These are phyloP conservation scores for Pseudopodoces humilis DNA, from an alignment of 2,113 vertebrate species.

Conservation along the genomic window DNA sequence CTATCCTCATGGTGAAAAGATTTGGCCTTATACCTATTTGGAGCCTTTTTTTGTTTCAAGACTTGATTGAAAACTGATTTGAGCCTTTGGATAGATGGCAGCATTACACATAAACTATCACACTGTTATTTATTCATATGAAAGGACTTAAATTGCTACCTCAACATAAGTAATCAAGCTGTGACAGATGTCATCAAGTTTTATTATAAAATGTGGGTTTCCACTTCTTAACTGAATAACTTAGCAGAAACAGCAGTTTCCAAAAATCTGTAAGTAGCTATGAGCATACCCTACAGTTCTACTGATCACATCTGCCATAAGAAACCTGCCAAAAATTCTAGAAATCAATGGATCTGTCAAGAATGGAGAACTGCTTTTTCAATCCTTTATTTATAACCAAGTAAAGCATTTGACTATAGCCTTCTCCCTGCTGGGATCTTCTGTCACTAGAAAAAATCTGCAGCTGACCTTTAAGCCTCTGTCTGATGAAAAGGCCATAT, in stretches of 20 bases:
- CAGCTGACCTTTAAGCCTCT: background rate
- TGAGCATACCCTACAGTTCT: slow-evolving; percentile 24
- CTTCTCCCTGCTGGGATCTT: background rate
- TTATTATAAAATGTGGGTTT: slow-evolving; percentile 29
- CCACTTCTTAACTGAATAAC: slow-evolving; percentile 50
- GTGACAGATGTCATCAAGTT: slow-evolving; percentile 57
- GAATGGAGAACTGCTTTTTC: background rate
- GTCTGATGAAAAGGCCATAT: background rate
- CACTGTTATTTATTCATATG: background rate
- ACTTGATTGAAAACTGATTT: background rate
- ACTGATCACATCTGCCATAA: slow-evolving; percentile 55
- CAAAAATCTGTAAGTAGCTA: slow-evolving; percentile 60
- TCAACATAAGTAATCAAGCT: slow-evolving; percentile 26
- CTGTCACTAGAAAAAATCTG: background rate
- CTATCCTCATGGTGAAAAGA: background rate
- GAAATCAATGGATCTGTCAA: slow-evolving; percentile 54
- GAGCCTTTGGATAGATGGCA: background rate
- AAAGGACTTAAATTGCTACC: background rate
- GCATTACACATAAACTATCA: background rate
- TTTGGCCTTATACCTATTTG: background rate
- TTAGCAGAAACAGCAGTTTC: slow-evolving; percentile 64
- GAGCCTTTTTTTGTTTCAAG: background rate
- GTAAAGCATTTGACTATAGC: background rate
- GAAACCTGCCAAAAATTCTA: slow-evolving; percentile 45
- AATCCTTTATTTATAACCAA: slow-evolving; percentile 45